A percentile compares a stretch with the other conserved stretches of the same genome.
phyloP scores from a whole-genome alignment of 2,888 invertebrate species.

The Rhodophaea formosa region DNA sequence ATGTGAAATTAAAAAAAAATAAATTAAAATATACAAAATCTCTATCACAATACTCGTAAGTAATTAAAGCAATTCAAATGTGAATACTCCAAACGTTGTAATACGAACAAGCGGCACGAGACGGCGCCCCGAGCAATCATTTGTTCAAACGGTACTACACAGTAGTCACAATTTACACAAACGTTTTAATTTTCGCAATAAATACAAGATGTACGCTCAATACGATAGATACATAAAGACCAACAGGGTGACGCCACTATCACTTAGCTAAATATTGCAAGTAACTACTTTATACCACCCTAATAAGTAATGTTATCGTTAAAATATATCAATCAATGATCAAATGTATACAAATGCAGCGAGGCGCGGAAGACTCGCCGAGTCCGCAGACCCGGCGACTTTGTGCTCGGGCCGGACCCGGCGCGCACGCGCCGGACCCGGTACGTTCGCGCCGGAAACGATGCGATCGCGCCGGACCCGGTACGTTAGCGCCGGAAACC shows the following conservation, averaged over 20 bases:
- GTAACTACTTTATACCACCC: conserved; percentile 71
- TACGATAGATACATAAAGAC: conserved; percentile 51
- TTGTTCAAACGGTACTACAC: conserved; percentile 45
- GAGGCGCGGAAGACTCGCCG: conserved; percentile 46
- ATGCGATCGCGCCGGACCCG: too few relatives aligned
- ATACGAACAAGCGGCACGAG: conserved; percentile 58
- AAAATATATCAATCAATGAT: conserved; percentile 64
- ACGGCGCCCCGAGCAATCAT: conserved; percentile 26
- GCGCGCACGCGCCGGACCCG: too few relatives aligned
- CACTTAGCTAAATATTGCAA: conserved; percentile 74
- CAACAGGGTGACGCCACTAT: conserved; percentile 60
- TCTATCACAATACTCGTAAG: conserved; percentile 82
- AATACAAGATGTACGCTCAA: conserved; percentile 54
- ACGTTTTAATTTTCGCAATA: conserved; percentile 46
- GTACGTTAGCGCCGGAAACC: too few relatives aligned
- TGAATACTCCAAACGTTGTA: conserved; percentile 78
- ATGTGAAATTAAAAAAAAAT: conserved; percentile 79
- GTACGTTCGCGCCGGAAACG: too few relatives aligned
- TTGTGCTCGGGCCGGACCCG: conserved; percentile 49
- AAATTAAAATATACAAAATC: conserved; percentile 82
- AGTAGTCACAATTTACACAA: conserved; percentile 60
- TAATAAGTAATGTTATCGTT: conserved; percentile 57
- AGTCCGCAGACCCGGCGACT: conserved; percentile 26
- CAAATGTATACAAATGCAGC: conserved; percentile 60
- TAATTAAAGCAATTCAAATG: conserved; percentile 81